Base-by-base conservation (phyloP, 2,888 invertebrate genomes). In the Polylopha cassiicola region DNA sequence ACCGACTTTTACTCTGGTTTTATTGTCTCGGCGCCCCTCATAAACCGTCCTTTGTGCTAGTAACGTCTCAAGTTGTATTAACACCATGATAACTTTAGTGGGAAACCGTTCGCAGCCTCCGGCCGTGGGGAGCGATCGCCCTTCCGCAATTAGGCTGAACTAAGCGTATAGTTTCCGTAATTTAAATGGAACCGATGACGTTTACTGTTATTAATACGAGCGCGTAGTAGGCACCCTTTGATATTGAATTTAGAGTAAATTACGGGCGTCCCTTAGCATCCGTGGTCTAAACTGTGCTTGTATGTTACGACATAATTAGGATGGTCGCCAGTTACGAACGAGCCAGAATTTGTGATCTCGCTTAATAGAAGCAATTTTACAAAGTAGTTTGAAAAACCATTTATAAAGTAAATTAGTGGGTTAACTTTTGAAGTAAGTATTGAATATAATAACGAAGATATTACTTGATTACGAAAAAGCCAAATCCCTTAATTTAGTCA, bases 1-100 rank as follows among this genome's bases (percentile, higher is more conserved):
- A 61, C 72, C 70, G 74, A 75, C 73, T 80, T 82, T 81, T 76
- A 81, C 77, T 76, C 69, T 69, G 77, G 73, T 79, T 82, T 82
- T 82, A 81, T 81, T 81, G 73, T 79, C 68, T 65, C 58, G 55
- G 53, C 61, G 52, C 71, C 77, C 78, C 72, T 75, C 73, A 71
- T 72, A 73, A 73, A 73, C 67, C 67, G 55, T 66, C 72, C 67
- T 72, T 75, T 76, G 73, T 76, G 67, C 67, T 67, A 71, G 71
- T 76, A 73, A 78, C 73, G 63, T 78, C 75, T 76, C 69, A 68
- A 72, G 74, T 73, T 72, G 71, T 73, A 77, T 77, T 78, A 79
- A 75, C 74, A 71, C 65, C 57, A 66, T 70, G 75, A 75, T 81
- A 76, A 78, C 71, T 80, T 74, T 65, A 72, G 67, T 67, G 53